A percentile compares a stretch with the other conserved stretches of the same genome.
These are phyloP conservation scores for Calyptommatus sinebrachiatus DNA, from an alignment of 2,113 vertebrate genomes.

Conservation along the genomic window DNA sequence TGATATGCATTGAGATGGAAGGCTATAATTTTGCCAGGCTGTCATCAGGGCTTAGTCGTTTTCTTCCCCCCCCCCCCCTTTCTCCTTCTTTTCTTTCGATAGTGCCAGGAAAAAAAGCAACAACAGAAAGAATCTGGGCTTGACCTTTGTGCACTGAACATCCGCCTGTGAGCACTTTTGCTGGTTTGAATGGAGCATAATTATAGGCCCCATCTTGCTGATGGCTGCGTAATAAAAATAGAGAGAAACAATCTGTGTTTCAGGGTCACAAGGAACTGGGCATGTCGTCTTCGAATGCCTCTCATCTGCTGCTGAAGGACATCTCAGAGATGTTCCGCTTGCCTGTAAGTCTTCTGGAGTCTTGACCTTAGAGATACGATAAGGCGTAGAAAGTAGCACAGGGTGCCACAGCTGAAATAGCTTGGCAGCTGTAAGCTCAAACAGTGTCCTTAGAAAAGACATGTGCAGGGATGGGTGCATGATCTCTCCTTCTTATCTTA, in stretches of 20 bases:
- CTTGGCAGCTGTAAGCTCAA: background rate
- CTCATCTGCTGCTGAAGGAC: background rate
- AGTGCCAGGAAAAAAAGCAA: slow-evolving; percentile 13
- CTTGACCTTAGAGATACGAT: background rate
- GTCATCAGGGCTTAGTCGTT: slow-evolving; percentile 27
- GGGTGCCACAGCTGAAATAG: background rate
- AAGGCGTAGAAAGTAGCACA: background rate
- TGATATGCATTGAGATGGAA: background rate
- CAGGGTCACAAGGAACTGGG: background rate
- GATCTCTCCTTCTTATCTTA: background rate
- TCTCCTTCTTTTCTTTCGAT: background rate
- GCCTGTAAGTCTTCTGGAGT: background rate
- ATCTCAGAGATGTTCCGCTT: background rate
- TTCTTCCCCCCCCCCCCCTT: background rate
- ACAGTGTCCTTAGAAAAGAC: background rate
- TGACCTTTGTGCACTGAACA: background rate
- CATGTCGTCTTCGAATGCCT: background rate
- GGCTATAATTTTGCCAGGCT: slow-evolving; percentile 43
- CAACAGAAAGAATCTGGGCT: background rate
- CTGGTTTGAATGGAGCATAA: slow-evolving; percentile 10
- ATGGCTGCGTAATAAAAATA: background rate
- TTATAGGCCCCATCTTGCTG: background rate
- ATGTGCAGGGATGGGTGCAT: too few species aligned
- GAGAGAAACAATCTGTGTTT: background rate
- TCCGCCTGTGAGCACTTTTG: slow-evolving; percentile 24